Base-by-base conservation (phyloP, 2,888 invertebrate species). In the Tineola bisselliella region DNA sequence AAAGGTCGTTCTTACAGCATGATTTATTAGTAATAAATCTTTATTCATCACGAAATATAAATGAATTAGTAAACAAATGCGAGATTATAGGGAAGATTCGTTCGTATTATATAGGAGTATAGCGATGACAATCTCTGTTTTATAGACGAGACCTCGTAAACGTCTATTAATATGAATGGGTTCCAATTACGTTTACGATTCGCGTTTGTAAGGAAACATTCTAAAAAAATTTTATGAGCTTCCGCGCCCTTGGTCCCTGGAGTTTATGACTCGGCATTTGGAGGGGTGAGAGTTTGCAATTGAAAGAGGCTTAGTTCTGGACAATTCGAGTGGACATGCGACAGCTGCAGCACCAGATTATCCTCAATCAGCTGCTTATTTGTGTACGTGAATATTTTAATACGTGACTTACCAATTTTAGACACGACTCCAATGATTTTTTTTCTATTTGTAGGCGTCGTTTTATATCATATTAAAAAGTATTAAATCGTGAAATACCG, bases 91-190 rank as follows among this genome's bases (percentile, higher is more conserved):
- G 30, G 30, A 8, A 11, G 18, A 44, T 19, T 30, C 19, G n/a
- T 44, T 43, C n/a, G 30, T 48, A 30, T 71, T 72, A 73, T 79
- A 81, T 77, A 74, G 77, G 80, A 84, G 77, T 67, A 48, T 60
- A 64, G 68, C 76, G 82, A 82, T 81, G 83, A 84, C 86, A 87
- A 86, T 87, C 86, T 83, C 83, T 75, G 81, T 84, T 87, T 87
- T 87, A 87, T 84, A 79, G 79, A 69, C 68, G 73, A 78, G 77
- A 74, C 72, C 74, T 86, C 84, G 82, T 88, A 87, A 88, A 87
- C 75, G 87, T 87, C 87, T 86, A 86, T 87, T 88, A 87, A 87
- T 87, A 87, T 86, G 87, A 88, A 88, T 88, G 81, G 84, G 77
- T 76, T 77, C 81, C 87, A 88, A 88, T 88, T 88, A 88, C 79